Base-by-base conservation (phyloP, 2,113 vertebrate genomes). In the Otocyon megalotis region DNA sequence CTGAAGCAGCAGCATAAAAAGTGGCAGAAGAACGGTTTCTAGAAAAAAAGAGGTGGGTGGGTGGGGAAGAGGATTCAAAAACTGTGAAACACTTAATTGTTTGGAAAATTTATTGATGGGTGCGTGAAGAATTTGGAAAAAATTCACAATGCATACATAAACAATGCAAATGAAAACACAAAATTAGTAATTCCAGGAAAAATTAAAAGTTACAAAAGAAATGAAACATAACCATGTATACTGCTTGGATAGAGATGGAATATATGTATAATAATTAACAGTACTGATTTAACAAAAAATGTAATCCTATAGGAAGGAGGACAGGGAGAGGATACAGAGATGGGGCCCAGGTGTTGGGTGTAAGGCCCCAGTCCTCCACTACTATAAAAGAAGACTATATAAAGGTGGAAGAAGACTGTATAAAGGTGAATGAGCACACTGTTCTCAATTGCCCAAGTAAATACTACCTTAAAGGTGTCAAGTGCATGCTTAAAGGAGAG, bases 111-210 rank as follows among this genome's bases (percentile, higher is more conserved):
- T 80, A 90, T 56, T 71, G 35, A 65, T 1, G 35, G 62, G 17
- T 60, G 8, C 37, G 89, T 37, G 19, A 86, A 90, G 32, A 22
- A 93, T 43, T 56, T 56, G 43, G 32, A 28, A 76, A 81, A 65
- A 86, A 77, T 26, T n/a, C 54, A 32, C 43, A 88, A 16, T 16
- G 16, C n/a, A 53, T 86, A 71, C 8, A 26, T 56, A 50, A n/a
- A 89, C 5, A 80, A 93, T 88, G 74, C 53, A 84, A 94, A 79
- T 74, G 43, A 84, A 95, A 96, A 87, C 24, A 94, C 6, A 67
- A 84, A 63, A 83, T 63, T 8, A 87, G 8, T 88, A 77, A 90
- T 48, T 88, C 48, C 14, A 81, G 28, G 15, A 80, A 81, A 65
- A 93, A 50, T 35, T 82, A 76, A 63, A 53, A 72, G 71, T n/a